Percentiles rank a stretch among this genome's conserved stretches.
phyloP scores from a whole-genome alignment of 2,888 invertebrate genomes.

The Oxyteleia sp. region DNA sequence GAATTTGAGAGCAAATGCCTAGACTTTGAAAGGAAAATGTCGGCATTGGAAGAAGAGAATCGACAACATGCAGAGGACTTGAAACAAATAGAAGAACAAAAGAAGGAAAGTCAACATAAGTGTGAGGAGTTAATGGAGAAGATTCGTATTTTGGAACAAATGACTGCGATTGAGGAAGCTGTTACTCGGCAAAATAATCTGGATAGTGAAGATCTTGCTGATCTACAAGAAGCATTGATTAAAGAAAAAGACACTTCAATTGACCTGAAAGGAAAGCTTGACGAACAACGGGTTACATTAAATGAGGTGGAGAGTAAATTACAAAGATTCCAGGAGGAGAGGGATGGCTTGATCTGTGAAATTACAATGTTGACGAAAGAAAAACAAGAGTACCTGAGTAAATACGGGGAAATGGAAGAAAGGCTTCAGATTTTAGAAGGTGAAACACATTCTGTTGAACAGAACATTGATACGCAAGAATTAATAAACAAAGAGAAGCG shows the following conservation, averaged over 20 bases:
- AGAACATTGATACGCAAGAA: background rate
- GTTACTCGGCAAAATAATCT: too few species aligned
- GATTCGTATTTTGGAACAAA: too few species aligned
- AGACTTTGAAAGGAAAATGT: background rate
- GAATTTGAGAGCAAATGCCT: background rate
- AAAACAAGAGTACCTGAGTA: conserved; percentile 36
- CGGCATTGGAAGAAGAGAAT: background rate
- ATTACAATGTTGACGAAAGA: conserved; percentile 3
- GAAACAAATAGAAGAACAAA: too few species aligned
- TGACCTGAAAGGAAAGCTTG: background rate
- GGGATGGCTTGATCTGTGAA: background rate
- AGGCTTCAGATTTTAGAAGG: conserved; percentile 8
- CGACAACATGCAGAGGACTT: background rate
- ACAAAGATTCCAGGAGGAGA: background rate
- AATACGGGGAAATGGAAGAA: conserved; percentile 14
- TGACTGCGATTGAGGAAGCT: too few species aligned
- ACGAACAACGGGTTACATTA: conserved; percentile 2
- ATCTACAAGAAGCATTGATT: background rate
- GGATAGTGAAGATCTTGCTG: background rate
- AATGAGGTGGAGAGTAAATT: background rate
- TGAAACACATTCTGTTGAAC: background rate
- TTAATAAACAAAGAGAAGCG: conserved; percentile 20
- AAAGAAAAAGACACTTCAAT: background rate
- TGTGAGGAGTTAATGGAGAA: too few species aligned
- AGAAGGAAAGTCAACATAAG: too few species aligned